phyloP scores from a whole-genome alignment of 2,888 invertebrate genomes.

The Eupithecia dodoneata region DNA sequence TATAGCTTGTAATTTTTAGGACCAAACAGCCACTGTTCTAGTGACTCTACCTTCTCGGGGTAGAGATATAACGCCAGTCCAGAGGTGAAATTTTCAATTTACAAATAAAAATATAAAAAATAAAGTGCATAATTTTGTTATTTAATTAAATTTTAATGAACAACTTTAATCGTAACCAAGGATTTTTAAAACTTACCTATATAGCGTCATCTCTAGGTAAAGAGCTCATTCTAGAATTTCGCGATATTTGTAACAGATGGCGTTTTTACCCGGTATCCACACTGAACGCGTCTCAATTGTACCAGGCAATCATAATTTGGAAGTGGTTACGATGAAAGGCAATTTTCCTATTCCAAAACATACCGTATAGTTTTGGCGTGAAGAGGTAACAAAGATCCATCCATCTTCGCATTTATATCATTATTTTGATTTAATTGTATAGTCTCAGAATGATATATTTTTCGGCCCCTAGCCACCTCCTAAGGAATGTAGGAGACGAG shows the following conservation, averaged over 20 bases:
- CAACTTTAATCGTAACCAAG: neutral
- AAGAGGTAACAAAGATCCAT: no score
- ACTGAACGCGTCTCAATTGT: neutral
- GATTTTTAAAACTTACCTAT: neutral
- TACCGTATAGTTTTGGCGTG: no score
- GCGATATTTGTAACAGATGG: neutral
- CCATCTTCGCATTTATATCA: no score
- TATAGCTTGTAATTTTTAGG: neutral
- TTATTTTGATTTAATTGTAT: no score
- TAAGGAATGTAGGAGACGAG: no score
- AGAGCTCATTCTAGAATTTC: neutral
- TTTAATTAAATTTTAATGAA: no score
- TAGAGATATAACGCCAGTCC: neutral
- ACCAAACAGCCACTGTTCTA: neutral
- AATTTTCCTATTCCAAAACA: neutral
- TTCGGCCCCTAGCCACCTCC: no score
- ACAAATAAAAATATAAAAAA: no score
- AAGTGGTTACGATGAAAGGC: neutral
- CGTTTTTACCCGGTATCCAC: neutral
- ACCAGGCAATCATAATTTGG: neutral
- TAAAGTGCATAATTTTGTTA: no score
- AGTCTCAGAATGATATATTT: no score
- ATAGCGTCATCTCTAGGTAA: neutral
- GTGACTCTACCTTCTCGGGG: neutral
- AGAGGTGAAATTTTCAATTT: neutral